Evolutionary conservation across 2,113 vertebrate species (phyloP).

Genomic region (Melanostigma gelatinosum): DNA sequence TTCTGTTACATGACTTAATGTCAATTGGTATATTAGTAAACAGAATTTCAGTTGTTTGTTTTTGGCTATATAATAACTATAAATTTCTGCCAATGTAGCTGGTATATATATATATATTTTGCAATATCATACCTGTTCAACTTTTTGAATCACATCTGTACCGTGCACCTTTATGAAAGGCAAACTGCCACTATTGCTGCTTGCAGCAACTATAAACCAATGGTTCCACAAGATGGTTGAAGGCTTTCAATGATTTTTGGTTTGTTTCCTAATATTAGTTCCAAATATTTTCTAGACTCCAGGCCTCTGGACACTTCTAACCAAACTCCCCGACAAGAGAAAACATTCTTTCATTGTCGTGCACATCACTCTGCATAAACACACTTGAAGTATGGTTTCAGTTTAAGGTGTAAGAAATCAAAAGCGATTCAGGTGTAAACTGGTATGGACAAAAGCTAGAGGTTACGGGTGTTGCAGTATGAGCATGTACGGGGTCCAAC

Average conservation of each 20-base stretch:
- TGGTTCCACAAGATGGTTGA: not conserved
- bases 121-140: not conserved
- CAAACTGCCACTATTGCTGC: not conserved
- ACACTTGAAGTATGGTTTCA: not conserved
- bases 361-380: not conserved
- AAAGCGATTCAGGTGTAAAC: conserved; percentile 7
- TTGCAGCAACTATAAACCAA: not conserved
- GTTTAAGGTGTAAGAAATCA: not conserved
- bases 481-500: not conserved
- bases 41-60: not conserved
- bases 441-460: not conserved
- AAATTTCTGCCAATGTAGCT: not conserved
- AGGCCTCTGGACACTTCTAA: not conserved
- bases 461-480: conserved; percentile 15
- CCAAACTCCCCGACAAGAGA: not conserved
- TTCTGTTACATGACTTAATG: not conserved
- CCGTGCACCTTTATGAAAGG: not conserved
- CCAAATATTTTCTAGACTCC: not conserved
- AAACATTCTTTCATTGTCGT: not conserved
- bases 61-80: not conserved
- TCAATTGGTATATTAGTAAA: not conserved
- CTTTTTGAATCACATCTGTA: not conserved
- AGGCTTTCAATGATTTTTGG: not conserved
- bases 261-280: not conserved
- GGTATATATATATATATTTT: not conserved